Evolutionary conservation across 2,113 vertebrate genomes (phyloP).

Genomic region (human (Homo sapiens)): DNA sequence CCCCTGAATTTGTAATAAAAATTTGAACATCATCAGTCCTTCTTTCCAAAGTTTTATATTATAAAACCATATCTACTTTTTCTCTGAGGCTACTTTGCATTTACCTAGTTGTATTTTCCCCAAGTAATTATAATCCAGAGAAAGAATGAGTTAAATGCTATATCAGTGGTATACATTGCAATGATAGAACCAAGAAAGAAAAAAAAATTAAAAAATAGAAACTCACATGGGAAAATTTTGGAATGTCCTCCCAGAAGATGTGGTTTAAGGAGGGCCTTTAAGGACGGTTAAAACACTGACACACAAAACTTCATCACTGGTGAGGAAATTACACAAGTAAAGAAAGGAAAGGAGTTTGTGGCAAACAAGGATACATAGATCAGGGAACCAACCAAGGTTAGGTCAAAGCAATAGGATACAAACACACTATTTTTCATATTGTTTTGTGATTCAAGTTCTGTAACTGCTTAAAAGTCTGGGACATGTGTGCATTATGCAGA

Average conservation of each 20-base stretch:
- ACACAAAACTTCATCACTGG: background rate
- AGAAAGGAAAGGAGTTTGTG: background rate
- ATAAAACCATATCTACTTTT: background rate
- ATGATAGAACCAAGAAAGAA: background rate
- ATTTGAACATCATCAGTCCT: background rate
- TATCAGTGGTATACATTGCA: background rate
- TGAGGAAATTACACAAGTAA: background rate
- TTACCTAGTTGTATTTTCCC: background rate
- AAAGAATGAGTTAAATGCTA: background rate
- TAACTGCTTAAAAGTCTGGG: slow-evolving; percentile 6
- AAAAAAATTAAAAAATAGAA: background rate
- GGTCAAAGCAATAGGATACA: background rate
- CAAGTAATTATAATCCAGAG: background rate
- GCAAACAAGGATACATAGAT: background rate
- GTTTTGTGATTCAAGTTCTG: slow-evolving; percentile 57
- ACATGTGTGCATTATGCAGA: slow-evolving; percentile 33
- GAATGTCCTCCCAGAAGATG: background rate
- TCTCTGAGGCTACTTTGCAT: background rate
- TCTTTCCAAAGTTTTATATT: background rate
- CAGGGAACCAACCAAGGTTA: background rate
- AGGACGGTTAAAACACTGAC: background rate
- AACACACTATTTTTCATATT: slow-evolving; percentile 36
- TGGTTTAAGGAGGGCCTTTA: background rate
- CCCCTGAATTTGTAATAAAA: too few relatives aligned
- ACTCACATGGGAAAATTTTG: background rate